Conservation (phyloP, 2,888 invertebrate genomes). For the Amiota communis region DNA sequence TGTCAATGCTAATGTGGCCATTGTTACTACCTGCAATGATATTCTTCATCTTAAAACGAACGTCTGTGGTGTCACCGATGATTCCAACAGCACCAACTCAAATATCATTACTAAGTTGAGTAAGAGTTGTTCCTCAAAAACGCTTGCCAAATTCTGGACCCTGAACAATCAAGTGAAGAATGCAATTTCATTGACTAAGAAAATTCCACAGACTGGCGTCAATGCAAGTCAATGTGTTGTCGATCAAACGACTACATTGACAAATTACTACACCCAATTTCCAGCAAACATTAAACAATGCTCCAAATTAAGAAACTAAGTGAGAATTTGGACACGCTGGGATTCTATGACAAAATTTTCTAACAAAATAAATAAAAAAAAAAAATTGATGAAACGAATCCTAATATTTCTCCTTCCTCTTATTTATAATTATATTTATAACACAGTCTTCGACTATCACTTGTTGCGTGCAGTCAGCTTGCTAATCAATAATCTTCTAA, state of each 20-base stretch:
- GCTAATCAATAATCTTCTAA: no score
- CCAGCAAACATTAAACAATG: conserved; percentile 49
- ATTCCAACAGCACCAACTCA: neutral
- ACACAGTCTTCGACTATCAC: no score
- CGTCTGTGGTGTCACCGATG: conserved; percentile 46
- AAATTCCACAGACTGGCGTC: conserved; percentile 52
- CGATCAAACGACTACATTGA: conserved; percentile 45
- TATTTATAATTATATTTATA: no score
- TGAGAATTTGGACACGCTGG: neutral
- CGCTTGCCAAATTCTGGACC: conserved; percentile 39
- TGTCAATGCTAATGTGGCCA: conserved; percentile 48
- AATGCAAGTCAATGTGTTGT: conserved; percentile 48
- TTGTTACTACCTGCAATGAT: conserved; percentile 48
- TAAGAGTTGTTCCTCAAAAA: conserved; percentile 46
- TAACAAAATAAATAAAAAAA: no score
- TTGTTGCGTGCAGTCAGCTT: no score
- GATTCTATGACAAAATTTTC: neutral
- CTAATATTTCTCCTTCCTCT: no score
- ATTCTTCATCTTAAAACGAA: conserved; percentile 50
- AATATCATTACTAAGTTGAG: conserved; percentile 23
- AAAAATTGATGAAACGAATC: no score
- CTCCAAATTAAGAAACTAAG: conserved; percentile 53
- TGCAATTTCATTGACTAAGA: conserved; percentile 46
- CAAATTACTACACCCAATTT: conserved; percentile 52
- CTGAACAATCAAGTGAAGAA: conserved; percentile 47